Evolutionary conservation across 2,113 vertebrate genomes (phyloP), one percentile per base, ranked within the genome.

Genomic region (Oryzias woworae): DNA sequence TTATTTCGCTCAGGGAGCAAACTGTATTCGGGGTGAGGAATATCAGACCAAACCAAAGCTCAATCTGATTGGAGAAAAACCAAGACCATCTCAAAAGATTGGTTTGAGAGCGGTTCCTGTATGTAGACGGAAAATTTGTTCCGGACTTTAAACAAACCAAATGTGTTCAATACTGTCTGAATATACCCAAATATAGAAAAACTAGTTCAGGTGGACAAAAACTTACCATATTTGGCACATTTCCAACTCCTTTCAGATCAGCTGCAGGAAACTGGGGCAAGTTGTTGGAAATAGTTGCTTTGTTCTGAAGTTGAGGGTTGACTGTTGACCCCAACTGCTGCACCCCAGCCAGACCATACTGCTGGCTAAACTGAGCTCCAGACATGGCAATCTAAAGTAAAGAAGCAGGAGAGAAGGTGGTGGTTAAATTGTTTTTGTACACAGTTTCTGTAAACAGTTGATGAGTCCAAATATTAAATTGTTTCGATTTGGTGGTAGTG

Each of bases 201-300:
- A 36, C 8, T 10, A 12, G 36, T 36, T 36, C 16, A 28, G 15
- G 26, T 18, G 3, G 0, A 0, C 6, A 20, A 53, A 46, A 45
- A 83, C 95, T 95, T 85, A 98, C 96, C 94, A 98, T 94, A 85
- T 95, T 99, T 91, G 95, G 93, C 92, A 98, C 93, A 63, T 85
- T 95, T 0, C 94, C 92, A 84, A 94, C 87, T 79, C 91, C 95
- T 90, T 98, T 98, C 85, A 98, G 89, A 72, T 97, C 96, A 20
- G 92, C 36, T 2, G 36, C 62, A 58, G 95, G 91, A 73, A 96
- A 97, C 70, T 95, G 82, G 74, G 94, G 92, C 86, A 97, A 88
- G 88, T 93, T 98, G 69, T 95, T 98, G 42, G 94, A 92, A 87
- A 98, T 91, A 77, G 90, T 89, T 26, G 94, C 89, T 84, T 99